phyloP scores from a whole-genome alignment of 2,888 invertebrate species.

The Gymnocheta viridis region DNA sequence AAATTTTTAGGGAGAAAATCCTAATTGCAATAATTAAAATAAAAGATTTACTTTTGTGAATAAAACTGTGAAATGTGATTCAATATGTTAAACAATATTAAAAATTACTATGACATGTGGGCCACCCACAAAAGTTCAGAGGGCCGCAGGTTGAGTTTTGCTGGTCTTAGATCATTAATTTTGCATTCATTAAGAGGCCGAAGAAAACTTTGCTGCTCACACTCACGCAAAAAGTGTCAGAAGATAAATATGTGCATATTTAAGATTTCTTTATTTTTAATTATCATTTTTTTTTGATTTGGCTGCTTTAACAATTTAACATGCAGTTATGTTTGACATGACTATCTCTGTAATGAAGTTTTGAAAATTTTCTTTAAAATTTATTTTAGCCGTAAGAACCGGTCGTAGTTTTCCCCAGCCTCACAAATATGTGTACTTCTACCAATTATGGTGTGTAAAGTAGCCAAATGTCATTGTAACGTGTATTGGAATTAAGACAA shows the following conservation, averaged over 20 bases:
- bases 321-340: conserved; percentile 51
- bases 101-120: too few relatives aligned
- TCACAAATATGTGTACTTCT: not conserved
- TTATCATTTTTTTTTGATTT: not conserved
- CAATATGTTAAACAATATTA: too few relatives aligned
- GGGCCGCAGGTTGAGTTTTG: too few relatives aligned
- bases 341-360: conserved; percentile 54
- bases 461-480: conserved; percentile 62
- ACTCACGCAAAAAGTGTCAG: conserved; percentile 59
- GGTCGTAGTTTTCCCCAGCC: conserved; percentile 25
- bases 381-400: conserved; percentile 43
- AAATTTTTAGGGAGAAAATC: too few relatives aligned
- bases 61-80: too few relatives aligned
- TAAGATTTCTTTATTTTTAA: not conserved
- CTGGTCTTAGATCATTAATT: conserved; percentile 25
- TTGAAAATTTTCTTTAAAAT: conserved; percentile 48
- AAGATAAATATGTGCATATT: conserved; percentile 49
- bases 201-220: conserved; percentile 26
- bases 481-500: conserved; percentile 58
- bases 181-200: not conserved
- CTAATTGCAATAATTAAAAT: too few relatives aligned
- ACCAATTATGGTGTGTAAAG: conserved; percentile 28
- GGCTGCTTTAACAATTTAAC: conserved; percentile 2
- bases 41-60: too few relatives aligned
- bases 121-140: too few relatives aligned